Percentiles rank a stretch among this genome's conserved stretches.
phyloP scores from a whole-genome alignment of 2,113 vertebrate species.

The Leucosticte australis region DNA sequence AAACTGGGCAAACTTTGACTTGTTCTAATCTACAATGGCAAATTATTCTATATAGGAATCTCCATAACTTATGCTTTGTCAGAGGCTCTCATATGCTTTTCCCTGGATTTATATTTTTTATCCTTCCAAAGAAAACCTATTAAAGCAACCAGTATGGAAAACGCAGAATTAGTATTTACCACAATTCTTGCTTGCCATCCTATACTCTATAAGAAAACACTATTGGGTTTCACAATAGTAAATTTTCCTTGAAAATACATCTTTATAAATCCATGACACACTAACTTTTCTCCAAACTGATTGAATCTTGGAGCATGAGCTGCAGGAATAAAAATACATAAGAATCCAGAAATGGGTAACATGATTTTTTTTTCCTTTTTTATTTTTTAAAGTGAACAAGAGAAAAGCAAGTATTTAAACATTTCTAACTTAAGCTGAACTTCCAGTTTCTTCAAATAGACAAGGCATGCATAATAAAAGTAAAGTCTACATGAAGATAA shows the following conservation, averaged over 20 bases:
- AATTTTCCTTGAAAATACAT: not conserved
- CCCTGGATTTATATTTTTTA: not conserved
- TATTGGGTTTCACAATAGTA: not conserved
- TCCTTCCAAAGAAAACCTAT: not conserved
- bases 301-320: not conserved
- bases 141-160: not conserved
- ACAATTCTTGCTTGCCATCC: not conserved
- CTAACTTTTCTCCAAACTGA: not conserved
- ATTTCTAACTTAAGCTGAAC: not conserved
- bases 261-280: not conserved
- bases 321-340: not conserved
- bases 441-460: not conserved
- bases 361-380: fast-evolving
- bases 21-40: not conserved
- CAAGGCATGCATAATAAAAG: not conserved
- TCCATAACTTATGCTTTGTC: not conserved
- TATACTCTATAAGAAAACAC: not conserved
- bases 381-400: not conserved
- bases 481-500: not conserved
- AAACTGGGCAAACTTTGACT: not conserved
- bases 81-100: not conserved
- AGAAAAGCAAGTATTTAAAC: not conserved
- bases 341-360: not conserved
- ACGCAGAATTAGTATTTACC: not conserved
- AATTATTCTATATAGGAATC: not conserved